These are phyloP conservation scores for Progne subis DNA, from an alignment of 2,113 vertebrate species.

Conservation along the genomic window DNA sequence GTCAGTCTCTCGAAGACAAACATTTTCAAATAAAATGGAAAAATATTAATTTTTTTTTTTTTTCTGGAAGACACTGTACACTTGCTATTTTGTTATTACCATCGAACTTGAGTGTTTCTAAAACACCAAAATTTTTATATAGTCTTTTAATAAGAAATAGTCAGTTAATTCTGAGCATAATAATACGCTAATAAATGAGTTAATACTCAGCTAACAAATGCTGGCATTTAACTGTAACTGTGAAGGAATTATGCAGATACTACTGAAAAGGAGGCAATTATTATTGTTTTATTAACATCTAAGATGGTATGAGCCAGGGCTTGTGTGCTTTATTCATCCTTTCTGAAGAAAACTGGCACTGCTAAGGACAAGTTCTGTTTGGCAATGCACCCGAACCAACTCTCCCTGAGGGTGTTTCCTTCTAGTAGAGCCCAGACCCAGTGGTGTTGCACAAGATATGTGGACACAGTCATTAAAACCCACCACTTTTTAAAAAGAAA, in stretches of 20 bases:
- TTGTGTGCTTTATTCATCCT: neutral
- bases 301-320: neutral
- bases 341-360: neutral
- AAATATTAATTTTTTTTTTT: neutral
- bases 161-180: neutral
- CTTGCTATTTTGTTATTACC: neutral
- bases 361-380: neutral
- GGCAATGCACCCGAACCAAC: neutral
- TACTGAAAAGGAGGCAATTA: neutral
- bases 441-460: neutral
- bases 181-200: neutral
- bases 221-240: neutral
- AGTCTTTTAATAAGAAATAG: neutral
- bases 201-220: neutral
- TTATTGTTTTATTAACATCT: neutral
- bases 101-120: neutral
- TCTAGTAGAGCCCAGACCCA: neutral
- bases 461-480: neutral
- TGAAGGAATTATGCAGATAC: neutral
- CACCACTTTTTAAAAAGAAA: neutral
- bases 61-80: neutral
- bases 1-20: neutral
- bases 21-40: neutral
- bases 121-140: neutral
- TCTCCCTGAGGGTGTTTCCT: neutral